Evolutionary conservation across 2,113 vertebrate genomes (phyloP).

Genomic region (Propithecus coquereli): DNA sequence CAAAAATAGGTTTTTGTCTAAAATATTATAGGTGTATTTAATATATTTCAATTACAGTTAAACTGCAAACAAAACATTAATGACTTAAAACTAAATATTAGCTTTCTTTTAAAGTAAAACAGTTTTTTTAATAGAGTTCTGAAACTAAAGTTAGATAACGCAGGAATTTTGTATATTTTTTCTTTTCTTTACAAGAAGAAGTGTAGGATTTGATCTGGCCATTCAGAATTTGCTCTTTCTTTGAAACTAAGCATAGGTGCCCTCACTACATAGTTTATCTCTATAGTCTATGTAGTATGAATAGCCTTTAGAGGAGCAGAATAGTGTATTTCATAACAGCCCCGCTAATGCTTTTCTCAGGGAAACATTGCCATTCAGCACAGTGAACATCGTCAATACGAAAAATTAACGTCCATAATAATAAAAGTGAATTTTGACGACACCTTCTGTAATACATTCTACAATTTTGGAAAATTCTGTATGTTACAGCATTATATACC

Average conservation of each 20-base stretch:
- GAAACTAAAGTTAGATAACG: conserved; percentile 6
- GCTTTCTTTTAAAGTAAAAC: conserved; percentile 52
- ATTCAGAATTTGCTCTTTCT: not conserved
- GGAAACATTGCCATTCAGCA: not conserved
- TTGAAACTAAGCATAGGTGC: not conserved
- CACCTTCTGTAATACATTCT: not conserved
- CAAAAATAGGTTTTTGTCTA: not conserved
- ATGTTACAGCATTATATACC: not conserved
- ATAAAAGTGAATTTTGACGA: not conserved
- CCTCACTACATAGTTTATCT: not conserved
- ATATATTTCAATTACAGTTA: conserved; percentile 67
- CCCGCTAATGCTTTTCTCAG: not conserved
- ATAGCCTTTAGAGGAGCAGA: not conserved
- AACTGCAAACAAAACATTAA: conserved; percentile 58
- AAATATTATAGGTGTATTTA: conserved; percentile 25
- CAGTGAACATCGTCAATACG: not conserved
- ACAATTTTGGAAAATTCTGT: not conserved
- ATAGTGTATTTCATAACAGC: not conserved
- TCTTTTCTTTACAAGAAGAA: not conserved
- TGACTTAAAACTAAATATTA: conserved; percentile 44
- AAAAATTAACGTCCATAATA: not conserved
- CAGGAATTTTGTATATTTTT: conserved; percentile 14
- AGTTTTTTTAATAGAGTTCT: not conserved
- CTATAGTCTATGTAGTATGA: not conserved
- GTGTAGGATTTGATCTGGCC: not conserved